Evolutionary conservation across 23 tunicate genomes (phyloP).

Genomic region (Diplosoma virens): DNA sequence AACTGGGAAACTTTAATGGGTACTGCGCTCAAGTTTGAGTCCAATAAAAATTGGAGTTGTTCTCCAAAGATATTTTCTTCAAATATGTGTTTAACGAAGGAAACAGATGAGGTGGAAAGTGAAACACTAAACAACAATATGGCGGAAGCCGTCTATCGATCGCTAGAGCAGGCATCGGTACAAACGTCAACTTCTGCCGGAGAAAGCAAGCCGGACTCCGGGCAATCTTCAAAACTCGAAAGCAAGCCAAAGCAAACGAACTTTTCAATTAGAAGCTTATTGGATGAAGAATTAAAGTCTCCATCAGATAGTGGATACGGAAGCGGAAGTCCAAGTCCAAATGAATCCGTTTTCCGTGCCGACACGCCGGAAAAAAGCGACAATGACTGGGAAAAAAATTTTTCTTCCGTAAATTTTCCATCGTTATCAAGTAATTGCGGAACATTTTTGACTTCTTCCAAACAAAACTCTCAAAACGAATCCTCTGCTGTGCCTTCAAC

Average conservation of each 20-base stretch:
- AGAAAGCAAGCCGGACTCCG: not conserved
- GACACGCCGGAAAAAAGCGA: not conserved
- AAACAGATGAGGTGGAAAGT: too few species aligned
- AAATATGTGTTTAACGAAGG: too few species aligned
- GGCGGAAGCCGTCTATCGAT: conserved; percentile 18
- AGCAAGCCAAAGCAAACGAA: conserved; percentile 23
- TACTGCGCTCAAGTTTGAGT: too few species aligned
- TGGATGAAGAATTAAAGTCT: conserved; percentile 51
- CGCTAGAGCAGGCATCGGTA: conserved; percentile 7
- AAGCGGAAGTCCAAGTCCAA: conserved; percentile 85
- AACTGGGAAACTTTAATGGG: too few species aligned
- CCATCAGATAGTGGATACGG: conserved; percentile 93
- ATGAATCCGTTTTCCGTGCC: conserved; percentile 30
- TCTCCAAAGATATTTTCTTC: too few species aligned
- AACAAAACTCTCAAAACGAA: not conserved
- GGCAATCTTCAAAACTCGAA: not conserved
- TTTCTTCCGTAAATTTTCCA: not conserved
- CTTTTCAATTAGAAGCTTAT: conserved; percentile 38
- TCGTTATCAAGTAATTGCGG: not conserved
- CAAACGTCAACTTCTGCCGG: not conserved
- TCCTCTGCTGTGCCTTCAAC: not conserved
- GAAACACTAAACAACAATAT: conserved; percentile 19
- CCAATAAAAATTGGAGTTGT: too few species aligned
- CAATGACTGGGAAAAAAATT: not conserved
- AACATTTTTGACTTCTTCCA: not conserved